Conservation (phyloP, 2,113 vertebrate genomes). For the Cavia porcellus region DNA sequence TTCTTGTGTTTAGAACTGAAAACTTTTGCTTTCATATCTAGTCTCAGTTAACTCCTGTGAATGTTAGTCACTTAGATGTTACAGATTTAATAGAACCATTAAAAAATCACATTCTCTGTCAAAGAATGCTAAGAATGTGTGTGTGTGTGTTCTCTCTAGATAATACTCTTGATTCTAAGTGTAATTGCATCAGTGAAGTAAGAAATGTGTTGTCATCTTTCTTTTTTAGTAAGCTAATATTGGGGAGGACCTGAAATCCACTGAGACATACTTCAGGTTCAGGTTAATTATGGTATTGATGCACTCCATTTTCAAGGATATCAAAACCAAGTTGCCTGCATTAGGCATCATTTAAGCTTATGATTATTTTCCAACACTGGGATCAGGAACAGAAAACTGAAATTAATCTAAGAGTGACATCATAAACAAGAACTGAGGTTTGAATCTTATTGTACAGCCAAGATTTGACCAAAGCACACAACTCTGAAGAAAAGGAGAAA, state of each 20-base stretch:
- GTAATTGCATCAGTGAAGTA: conserved; percentile 47
- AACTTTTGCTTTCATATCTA: conserved; percentile 11
- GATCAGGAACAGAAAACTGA: background rate
- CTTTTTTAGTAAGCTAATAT: background rate
- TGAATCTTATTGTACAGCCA: conserved; percentile 12
- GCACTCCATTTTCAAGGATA: background rate
- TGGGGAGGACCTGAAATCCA: background rate
- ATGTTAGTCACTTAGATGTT: conserved; percentile 24
- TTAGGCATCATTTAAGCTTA: background rate
- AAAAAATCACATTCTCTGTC: conserved; percentile 20
- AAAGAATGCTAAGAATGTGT: background rate
- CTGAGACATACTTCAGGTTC: background rate
- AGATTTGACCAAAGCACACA: background rate
- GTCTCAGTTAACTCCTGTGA: background rate
- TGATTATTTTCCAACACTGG: background rate
- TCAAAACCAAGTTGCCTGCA: conserved; percentile 10
- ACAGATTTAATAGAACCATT: background rate
- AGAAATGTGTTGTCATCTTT: conserved; percentile 9
- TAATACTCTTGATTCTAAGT: conserved; percentile 22
- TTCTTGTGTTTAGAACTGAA: conserved; percentile 50
- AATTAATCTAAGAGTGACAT: background rate
- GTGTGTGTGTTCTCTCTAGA: background rate
- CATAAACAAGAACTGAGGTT: background rate
- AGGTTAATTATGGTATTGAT: conserved; percentile 34
- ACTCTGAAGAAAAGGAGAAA: conserved; percentile 14